Conservation (phyloP, 2,113 vertebrate genomes). For the Amphilophus citrinellus region DNA sequence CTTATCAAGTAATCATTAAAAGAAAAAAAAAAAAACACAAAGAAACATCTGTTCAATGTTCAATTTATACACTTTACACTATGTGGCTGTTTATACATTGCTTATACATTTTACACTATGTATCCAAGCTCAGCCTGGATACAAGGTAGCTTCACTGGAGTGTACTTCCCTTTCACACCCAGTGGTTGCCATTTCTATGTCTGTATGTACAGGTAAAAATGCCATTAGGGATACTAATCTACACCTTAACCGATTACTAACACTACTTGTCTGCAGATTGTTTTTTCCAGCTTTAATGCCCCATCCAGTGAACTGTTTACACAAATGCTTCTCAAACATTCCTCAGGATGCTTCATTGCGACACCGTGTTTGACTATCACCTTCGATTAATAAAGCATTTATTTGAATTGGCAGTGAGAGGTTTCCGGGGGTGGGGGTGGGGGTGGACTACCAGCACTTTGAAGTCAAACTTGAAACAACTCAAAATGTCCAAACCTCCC, state of each 20-base stretch:
- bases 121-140: background rate
- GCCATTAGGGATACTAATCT: conserved; percentile 32
- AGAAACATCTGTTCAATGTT: too few species aligned
- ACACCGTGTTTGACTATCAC: conserved; percentile 55
- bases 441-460: conserved; percentile 47
- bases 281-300: conserved; percentile 2
- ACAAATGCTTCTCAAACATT: conserved; percentile 45
- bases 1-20: too few species aligned
- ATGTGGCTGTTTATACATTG: background rate
- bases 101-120: background rate
- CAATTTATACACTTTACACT: background rate
- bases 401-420: conserved; percentile 32
- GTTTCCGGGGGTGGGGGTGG: background rate
- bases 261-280: background rate
- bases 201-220: background rate
- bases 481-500: conserved; percentile 25
- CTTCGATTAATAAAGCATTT: conserved; percentile 48
- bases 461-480: conserved; percentile 61
- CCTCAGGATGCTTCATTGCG: conserved; percentile 23
- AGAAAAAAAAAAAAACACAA: too few species aligned
- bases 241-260: conserved; percentile 29
- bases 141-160: background rate
- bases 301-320: conserved; percentile 16
- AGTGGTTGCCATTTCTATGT: background rate
- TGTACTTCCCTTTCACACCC: conserved; percentile 20